phyloP scores from a whole-genome alignment of 1,140 invertebrate species.

The Aphelinus atriplicis region DNA sequence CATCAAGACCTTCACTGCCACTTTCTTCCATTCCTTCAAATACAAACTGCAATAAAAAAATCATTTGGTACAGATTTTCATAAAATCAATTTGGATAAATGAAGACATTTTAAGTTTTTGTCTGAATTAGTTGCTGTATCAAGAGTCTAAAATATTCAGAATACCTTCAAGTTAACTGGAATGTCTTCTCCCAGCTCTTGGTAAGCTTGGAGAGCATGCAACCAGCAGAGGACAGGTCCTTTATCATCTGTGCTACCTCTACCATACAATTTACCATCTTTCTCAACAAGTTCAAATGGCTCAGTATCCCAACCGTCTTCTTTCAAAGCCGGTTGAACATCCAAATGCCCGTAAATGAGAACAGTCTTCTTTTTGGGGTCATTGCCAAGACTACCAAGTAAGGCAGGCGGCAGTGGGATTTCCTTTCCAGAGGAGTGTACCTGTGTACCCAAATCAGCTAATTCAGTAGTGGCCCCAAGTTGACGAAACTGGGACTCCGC shows the following conservation, averaged over 20 bases:
- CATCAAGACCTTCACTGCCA: conserved; percentile 94
- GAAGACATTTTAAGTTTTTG: not conserved
- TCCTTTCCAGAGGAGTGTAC: conserved; percentile 77
- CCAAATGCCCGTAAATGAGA: conserved; percentile 96
- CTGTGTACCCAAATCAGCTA: conserved; percentile 85
- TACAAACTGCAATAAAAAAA: conserved; percentile 75
- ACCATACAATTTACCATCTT: conserved; percentile 91
- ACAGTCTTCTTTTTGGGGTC: conserved; percentile 91
- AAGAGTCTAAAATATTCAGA: not conserved
- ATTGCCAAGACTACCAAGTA: conserved; percentile 86
- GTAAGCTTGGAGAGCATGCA: conserved; percentile 92
- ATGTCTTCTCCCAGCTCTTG: conserved; percentile 78
- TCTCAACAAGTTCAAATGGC: conserved; percentile 90
- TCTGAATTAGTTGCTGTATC: not conserved
- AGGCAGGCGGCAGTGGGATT: conserved; percentile 86
- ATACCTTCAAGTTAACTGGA: conserved; percentile 92
- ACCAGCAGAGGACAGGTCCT: conserved; percentile 91
- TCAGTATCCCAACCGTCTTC: conserved; percentile 96
- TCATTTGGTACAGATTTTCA: not conserved
- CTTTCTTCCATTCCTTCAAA: conserved; percentile 99
- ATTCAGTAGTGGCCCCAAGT: conserved; percentile 79
- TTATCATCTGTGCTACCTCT: conserved; percentile 96
- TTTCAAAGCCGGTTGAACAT: conserved; percentile 93
- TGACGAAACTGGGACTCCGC: conserved; percentile 76
- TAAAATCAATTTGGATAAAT: conserved; percentile 14